phyloP scores from a whole-genome alignment of 2,888 invertebrate genomes.

The Rhimphoctona megacephalus region DNA sequence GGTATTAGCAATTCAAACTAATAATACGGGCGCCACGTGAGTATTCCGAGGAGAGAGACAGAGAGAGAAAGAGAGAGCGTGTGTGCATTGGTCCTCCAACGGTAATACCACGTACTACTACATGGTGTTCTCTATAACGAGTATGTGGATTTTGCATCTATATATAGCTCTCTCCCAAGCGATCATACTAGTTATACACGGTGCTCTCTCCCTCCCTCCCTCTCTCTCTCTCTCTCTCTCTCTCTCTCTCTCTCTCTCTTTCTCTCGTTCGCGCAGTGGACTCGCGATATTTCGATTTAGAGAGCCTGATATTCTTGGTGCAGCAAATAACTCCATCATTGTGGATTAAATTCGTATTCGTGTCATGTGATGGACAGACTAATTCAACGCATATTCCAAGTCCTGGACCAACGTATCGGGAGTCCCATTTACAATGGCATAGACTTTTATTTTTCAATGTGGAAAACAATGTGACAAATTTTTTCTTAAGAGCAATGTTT shows the following conservation, averaged over 20 bases:
- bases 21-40: slow-evolving; percentile 63
- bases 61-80: background rate
- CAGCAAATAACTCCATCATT: slow-evolving; percentile 58
- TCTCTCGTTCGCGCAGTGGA: background rate
- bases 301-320: slow-evolving; percentile 58
- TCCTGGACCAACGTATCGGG: background rate
- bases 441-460: background rate
- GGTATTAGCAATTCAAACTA: slow-evolving; percentile 67
- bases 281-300: slow-evolving; percentile 31
- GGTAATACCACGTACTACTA: slow-evolving; percentile 34
- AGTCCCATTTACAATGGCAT: background rate
- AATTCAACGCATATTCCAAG: background rate
- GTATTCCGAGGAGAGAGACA: slow-evolving; percentile 27
- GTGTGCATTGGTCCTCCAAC: slow-evolving; percentile 19
- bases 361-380: slow-evolving; percentile 15
- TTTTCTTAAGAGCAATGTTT: no score
- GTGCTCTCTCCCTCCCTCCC: background rate
- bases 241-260: slow-evolving; percentile 13
- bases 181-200: slow-evolving; percentile 29
- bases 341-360: slow-evolving; percentile 53
- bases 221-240: slow-evolving; percentile 17
- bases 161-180: slow-evolving; percentile 42
- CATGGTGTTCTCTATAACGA: slow-evolving; percentile 31
- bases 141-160: slow-evolving; percentile 25
- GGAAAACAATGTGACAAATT: background rate